A percentile compares a stretch with the other conserved stretches of the same genome.
Conservation (phyloP, 2,113 vertebrate genomes). For the Seriola aureovittata region DNA sequence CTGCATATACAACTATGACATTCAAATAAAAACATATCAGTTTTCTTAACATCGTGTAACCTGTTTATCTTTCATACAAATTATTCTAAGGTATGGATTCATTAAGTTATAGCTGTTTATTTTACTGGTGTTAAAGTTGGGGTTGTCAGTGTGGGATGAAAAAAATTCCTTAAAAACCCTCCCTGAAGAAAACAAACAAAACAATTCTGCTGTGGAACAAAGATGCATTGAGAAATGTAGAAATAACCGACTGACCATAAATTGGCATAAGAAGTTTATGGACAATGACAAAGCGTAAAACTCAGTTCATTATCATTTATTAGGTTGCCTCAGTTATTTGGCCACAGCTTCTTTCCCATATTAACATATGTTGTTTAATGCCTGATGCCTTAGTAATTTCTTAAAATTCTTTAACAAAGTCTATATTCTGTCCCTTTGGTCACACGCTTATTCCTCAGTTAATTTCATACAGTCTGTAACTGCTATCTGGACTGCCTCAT, state of each 20-base stretch:
- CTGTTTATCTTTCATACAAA: too few species aligned
- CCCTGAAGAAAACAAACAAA: too few species aligned
- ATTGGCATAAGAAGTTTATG: neutral
- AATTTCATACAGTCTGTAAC: neutral
- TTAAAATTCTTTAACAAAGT: neutral
- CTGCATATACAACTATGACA: too few species aligned
- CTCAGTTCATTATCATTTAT: neutral
- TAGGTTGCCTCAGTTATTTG: neutral
- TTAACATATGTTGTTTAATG: neutral
- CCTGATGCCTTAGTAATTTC: neutral
- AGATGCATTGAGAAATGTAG: neutral
- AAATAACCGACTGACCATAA: neutral
- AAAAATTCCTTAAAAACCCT: too few species aligned
- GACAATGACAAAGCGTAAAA: neutral
- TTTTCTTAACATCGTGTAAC: too few species aligned
- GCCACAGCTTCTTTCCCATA: too few species aligned
- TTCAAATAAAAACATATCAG: too few species aligned
- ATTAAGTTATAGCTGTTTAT: too few species aligned
- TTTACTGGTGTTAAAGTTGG: too few species aligned
- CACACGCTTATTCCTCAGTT: neutral
- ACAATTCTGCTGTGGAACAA: too few species aligned
- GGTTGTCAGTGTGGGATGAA: too few species aligned
- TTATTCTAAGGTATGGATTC: too few species aligned
- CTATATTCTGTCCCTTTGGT: neutral
- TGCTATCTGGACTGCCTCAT: slow-evolving; percentile 34